Conservation (phyloP, 2,113 vertebrate species). For the Capreolus pygargus region DNA sequence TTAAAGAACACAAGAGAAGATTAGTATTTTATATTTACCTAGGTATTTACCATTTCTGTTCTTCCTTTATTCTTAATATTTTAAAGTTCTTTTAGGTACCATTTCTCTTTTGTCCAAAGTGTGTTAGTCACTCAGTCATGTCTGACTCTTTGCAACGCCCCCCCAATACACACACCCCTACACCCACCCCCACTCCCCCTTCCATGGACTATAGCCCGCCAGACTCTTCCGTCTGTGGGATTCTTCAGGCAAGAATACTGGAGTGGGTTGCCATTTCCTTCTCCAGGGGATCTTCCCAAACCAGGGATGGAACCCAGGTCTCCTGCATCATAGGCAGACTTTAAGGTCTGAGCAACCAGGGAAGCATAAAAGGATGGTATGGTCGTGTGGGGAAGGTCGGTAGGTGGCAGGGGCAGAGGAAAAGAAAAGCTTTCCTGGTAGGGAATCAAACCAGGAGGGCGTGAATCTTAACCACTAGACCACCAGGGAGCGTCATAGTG, state of each 20-base stretch:
- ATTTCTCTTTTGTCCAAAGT: background rate
- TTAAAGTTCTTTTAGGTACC: background rate
- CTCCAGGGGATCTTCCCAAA: background rate
- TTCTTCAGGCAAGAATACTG: background rate
- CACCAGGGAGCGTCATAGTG: background rate
- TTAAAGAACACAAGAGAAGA: background rate
- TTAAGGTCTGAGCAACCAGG: background rate
- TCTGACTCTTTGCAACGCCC: background rate
- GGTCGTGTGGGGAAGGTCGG: background rate
- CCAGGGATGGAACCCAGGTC: background rate
- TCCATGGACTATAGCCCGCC: background rate
- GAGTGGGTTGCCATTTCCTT: background rate
- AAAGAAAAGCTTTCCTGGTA: background rate
- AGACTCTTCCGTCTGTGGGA: background rate
- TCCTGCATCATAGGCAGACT: background rate
- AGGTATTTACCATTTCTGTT: background rate
- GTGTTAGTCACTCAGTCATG: background rate
- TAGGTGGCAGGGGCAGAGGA: background rate
- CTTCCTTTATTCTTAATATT: background rate
- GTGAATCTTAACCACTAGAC: background rate
- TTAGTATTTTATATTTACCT: background rate
- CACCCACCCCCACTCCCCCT: background rate
- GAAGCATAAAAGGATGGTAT: background rate
- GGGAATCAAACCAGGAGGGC: background rate
- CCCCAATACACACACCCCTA: accelerated